Conservation (phyloP, 1,140 invertebrate genomes). For the Drosophila trapezifrons region DNA sequence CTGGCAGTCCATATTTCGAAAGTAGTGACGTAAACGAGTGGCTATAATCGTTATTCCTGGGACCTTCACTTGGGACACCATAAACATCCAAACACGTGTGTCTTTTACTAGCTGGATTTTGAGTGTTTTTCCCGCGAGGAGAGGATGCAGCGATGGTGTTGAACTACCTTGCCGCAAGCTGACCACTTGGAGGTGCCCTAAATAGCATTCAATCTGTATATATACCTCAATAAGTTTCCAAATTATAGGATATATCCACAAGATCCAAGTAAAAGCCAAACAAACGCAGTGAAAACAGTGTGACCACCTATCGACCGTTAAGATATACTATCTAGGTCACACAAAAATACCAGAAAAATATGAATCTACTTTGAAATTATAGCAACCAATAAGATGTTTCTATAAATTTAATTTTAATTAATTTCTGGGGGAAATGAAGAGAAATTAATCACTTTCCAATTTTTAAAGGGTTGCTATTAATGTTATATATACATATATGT, state of each 20-base stretch:
- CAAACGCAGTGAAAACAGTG: slow-evolving; percentile 25
- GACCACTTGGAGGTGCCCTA: neutral
- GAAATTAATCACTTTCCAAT: no score
- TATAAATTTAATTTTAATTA: neutral
- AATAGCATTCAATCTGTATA: slow-evolving; percentile 6
- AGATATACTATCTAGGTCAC: slow-evolving; percentile 8
- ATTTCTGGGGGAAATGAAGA: no score
- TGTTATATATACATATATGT: no score
- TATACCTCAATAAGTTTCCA: slow-evolving; percentile 5
- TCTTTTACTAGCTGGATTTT: neutral
- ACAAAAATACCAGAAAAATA: neutral
- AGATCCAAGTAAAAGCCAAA: slow-evolving; percentile 27
- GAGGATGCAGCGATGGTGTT: no score
- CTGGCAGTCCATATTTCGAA: slow-evolving; percentile 69
- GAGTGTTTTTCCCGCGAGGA: no score
- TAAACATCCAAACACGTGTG: slow-evolving; percentile 32
- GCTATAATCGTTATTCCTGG: slow-evolving; percentile 24
- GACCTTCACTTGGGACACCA: slow-evolving; percentile 21
- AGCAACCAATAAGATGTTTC: neutral
- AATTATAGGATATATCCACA: slow-evolving; percentile 4
- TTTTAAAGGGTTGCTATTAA: no score
- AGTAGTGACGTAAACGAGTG: slow-evolving; percentile 69
- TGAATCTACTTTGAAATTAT: neutral
- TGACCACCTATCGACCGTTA: slow-evolving; percentile 16
- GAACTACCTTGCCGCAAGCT: neutral